phyloP scores from a whole-genome alignment of 2,797 vertebrate species.

The Semotilus atromaculatus region DNA sequence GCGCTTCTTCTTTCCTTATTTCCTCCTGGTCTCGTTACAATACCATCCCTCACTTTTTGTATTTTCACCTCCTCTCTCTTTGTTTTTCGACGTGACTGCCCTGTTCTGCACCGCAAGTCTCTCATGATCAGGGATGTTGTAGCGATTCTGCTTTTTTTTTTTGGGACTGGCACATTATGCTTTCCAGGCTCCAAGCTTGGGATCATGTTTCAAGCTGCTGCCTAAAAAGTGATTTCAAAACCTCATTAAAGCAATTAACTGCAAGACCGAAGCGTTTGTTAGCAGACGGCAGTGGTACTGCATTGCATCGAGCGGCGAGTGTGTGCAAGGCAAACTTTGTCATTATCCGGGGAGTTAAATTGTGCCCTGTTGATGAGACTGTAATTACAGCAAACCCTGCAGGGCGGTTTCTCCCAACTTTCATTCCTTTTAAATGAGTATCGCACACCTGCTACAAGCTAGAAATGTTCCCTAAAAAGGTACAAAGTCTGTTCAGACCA shows the following conservation, averaged over 20 bases:
- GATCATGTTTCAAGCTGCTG: constrained; percentile 32
- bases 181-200: not conserved
- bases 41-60: constrained; percentile 18
- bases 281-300: not conserved
- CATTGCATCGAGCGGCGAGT: not conserved
- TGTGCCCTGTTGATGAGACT: constrained; percentile 57
- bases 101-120: not conserved
- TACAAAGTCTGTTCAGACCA: constrained; percentile 48
- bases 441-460: constrained; percentile 57
- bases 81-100: not conserved
- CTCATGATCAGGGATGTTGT: constrained; percentile 1
- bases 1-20: constrained; percentile 55
- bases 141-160: not conserved
- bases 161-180: not conserved
- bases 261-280: constrained; percentile 14
- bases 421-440: constrained; percentile 60
- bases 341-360: constrained; percentile 39
- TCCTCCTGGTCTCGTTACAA: not conserved
- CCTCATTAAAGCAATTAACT: constrained; percentile 28
- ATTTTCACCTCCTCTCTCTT: not conserved
- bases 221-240: constrained; percentile 24
- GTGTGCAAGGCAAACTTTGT: constrained; percentile 24
- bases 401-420: constrained; percentile 67
- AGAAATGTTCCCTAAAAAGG: constrained; percentile 59
- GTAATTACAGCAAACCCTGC: constrained; percentile 65